phyloP scores from a whole-genome alignment of 2,888 invertebrate species.

The Penaeus monodon region DNA sequence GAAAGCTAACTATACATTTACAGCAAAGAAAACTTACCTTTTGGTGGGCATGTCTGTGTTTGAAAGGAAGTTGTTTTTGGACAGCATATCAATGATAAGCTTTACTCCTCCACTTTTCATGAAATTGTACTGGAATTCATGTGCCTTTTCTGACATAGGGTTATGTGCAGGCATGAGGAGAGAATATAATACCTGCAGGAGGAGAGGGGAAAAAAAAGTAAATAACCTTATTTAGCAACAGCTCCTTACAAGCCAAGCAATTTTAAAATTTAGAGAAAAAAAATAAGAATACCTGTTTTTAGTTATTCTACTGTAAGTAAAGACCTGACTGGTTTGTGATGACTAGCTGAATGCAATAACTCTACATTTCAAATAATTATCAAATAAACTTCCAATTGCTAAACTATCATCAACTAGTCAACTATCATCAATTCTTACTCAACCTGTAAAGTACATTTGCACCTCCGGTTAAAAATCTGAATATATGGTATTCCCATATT shows the following conservation, averaged over 20 bases:
- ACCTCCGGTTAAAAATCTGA: too few species aligned
- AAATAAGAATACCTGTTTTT: too few species aligned
- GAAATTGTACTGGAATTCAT: constrained; percentile 80
- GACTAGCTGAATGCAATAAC: too few species aligned
- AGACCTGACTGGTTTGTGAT: too few species aligned
- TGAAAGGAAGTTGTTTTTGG: constrained; percentile 86
- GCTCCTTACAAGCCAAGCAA: not conserved
- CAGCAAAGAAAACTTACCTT: constrained; percentile 69
- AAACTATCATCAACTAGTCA: too few species aligned
- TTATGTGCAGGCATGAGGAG: constrained; percentile 92
- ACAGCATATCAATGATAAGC: constrained; percentile 82
- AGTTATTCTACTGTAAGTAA: too few species aligned
- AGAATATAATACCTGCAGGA: constrained; percentile 82
- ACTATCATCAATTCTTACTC: too few species aligned
- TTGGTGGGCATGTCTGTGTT: constrained; percentile 83
- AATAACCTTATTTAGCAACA: not conserved
- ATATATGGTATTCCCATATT: too few species aligned
- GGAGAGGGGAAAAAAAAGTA: not conserved
- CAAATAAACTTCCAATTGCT: too few species aligned
- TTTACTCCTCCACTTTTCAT: constrained; percentile 78
- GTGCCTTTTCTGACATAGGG: constrained; percentile 79
- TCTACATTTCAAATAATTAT: too few species aligned
- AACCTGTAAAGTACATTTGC: too few species aligned
- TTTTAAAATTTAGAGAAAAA: too few species aligned
- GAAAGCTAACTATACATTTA: not conserved